phyloP scores from a whole-genome alignment of 2,888 invertebrate genomes.

The Plemyria rubiginata region DNA sequence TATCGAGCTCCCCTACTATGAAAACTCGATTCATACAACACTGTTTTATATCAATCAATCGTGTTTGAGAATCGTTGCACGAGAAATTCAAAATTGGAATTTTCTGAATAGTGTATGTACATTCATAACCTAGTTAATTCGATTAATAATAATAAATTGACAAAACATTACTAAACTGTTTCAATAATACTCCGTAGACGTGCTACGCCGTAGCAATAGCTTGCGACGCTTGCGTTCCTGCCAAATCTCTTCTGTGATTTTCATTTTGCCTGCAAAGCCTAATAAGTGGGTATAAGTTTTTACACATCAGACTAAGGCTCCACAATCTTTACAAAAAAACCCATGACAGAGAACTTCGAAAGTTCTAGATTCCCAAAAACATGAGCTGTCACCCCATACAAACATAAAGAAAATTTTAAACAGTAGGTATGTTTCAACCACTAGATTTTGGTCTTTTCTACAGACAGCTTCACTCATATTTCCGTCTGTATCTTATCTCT shows the following conservation, averaged over 20 bases:
- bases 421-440: not conserved
- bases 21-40: conserved; percentile 38
- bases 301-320: too few relatives aligned
- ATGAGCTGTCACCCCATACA: not conserved
- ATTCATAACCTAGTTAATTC: too few relatives aligned
- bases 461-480: not conserved
- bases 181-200: conserved; percentile 17
- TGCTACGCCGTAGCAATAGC: conserved; percentile 26
- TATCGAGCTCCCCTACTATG: conserved; percentile 41
- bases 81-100: not conserved
- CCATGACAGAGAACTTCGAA: too few relatives aligned
- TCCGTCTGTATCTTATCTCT: conserved; percentile 15
- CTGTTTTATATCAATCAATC: not conserved
- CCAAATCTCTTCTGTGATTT: not conserved
- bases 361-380: too few relatives aligned
- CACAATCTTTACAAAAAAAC: too few relatives aligned
- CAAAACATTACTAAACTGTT: not conserved
- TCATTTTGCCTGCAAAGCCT: too few relatives aligned
- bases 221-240: conserved; percentile 9
- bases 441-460: not conserved
- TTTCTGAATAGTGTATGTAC: too few relatives aligned
- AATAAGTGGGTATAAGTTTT: too few relatives aligned
- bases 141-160: too few relatives aligned
- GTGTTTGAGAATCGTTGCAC: not conserved
- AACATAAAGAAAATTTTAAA: not conserved